Conservation (phyloP, 2,113 vertebrate genomes). For the Herpetotheres cachinnans region DNA sequence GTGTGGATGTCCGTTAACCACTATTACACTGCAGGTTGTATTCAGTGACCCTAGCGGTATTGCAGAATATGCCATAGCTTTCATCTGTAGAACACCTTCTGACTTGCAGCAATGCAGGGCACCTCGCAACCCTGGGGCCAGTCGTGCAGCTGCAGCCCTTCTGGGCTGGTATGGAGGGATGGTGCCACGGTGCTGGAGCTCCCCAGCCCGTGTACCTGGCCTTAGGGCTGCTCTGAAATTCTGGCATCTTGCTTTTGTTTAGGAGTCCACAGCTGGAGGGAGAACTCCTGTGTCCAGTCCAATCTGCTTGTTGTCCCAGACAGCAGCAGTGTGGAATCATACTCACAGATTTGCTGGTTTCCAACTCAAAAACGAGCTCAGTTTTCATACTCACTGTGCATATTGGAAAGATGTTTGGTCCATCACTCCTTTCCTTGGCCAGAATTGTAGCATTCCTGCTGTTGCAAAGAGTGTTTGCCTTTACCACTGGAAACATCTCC, state of each 20-base stretch:
- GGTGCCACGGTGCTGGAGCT: not conserved
- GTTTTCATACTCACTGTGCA: not conserved
- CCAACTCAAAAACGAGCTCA: not conserved
- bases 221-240: not conserved
- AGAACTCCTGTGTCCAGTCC: not conserved
- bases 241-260: not conserved
- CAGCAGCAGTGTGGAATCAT: not conserved
- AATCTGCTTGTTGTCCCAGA: not conserved
- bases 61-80: not conserved
- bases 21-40: not conserved
- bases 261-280: not conserved
- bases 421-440: not conserved
- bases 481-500: not conserved
- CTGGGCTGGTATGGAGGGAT: not conserved
- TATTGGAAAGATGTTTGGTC: not conserved
- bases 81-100: not conserved
- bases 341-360: not conserved
- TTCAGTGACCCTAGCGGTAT: fast-evolving
- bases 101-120: not conserved
- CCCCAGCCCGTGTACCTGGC: not conserved
- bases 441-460: not conserved
- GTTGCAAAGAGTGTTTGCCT: not conserved
- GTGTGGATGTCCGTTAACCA: fast-evolving
- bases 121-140: fast-evolving
- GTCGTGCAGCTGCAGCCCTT: not conserved